Base-by-base conservation (phyloP, 2,797 vertebrate genomes). In the Avahi laniger region DNA sequence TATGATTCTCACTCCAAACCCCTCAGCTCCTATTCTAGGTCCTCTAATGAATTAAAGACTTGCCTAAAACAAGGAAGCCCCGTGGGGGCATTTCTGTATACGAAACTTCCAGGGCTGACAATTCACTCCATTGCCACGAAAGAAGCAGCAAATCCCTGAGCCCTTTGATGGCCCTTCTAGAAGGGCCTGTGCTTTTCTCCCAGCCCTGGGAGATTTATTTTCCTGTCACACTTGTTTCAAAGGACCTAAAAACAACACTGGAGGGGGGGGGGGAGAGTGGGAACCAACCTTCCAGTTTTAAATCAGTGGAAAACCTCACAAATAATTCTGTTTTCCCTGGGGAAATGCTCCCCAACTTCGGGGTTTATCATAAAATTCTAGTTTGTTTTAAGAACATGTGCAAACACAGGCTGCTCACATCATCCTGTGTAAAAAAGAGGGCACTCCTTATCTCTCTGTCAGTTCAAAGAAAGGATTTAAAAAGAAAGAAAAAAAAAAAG, bases 271-370 rank as follows among this genome's bases (percentile, higher is more conserved):
- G 35, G 33, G 30, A 76, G 26, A 75, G 38, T 72, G 80, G 84
- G 50, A 94, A 73, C 22, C 46, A 72, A 57, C 10, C 73, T 7
- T 7, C 24, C 9, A 1, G 54, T 84, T 89, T 46, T 0, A 94
- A 87, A 93, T 92, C 89, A 90, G 63, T 83, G 59, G 83, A 69
- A 97, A 98, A 75, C 67, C 89, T 96, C 96, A 75, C 52, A 91
- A 69, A 96, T 73, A 88, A 96, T 92, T 92, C 79, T 92, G 73
- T 76, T 90, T 96, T 94, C 93, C 93, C 95, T 80, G 83, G 67
- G 70, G 95, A 88, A 96, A 95, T 2, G 30, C 15, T 65, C 65
- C 81, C 52, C 28, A 35, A 75, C 82, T 88, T 67, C 48, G 57
- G 72, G 73, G 86, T 95, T 95, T 82, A 86, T 95, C 94, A 67